Evolutionary conservation across 92 coral and sea anemone species (phyloP), one percentile per base, ranked within the genome.

Genomic region (Siderastrea radians): DNA sequence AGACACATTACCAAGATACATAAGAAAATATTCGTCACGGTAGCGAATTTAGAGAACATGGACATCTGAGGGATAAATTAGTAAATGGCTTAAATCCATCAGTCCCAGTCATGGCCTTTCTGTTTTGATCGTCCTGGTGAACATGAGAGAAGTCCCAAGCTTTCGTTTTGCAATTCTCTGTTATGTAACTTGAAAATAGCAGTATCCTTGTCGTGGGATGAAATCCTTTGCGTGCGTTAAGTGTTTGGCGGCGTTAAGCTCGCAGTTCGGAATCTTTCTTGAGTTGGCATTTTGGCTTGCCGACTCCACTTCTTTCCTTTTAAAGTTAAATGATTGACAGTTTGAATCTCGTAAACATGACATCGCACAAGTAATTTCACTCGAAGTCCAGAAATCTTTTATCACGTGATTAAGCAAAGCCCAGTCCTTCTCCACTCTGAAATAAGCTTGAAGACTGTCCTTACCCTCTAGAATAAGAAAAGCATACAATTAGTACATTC

Each of bases 331-430:
- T 70, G 86, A 82, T 59, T 59, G 46, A 38, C 86, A 82, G 26
- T 55, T 45, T 49, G 65, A 13, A n/a, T 70, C 50, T 8, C 86
- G 47, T 16, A 84, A 6, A 38, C 87, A 84, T 3, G 62, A 2
- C 80, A 84, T 73, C 16, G 87, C 87, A 38, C 87, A 84, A 13
- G 70, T 48, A 8, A 84, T 61, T 16, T 49, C 80, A 53, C 74
- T 74, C 26, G 72, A 43, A 26, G 62, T 62, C 87, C 80, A 61
- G 26, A 62, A 50, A 1, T 52, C 49, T 53, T 60, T 63, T 8
- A 73, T 84, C 51, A 12, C 49, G 58, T 74, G 72, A 73, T 74
- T 73, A 51, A 61, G 64, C 11, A 84, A 60, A 62, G 64, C 16
- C 87, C 78, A 49, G 49, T 84, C 58, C 74, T 74, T 64, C 57